Percentiles rank a stretch among this genome's conserved stretches.
Conservation (phyloP, 2,888 invertebrate species). For the Tachina lurida region DNA sequence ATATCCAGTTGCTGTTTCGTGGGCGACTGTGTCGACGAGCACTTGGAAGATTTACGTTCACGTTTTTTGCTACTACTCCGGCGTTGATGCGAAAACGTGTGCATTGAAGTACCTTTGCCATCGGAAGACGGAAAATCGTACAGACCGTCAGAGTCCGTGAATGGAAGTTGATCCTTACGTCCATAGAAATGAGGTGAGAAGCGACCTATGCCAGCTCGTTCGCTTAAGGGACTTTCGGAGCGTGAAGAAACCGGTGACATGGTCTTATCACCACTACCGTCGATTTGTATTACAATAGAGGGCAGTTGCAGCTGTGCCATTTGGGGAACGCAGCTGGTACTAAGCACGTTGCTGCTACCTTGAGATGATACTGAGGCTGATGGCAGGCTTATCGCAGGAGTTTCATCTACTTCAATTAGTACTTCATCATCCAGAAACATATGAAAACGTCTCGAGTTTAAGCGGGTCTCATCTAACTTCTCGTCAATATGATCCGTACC, state of each 20-base stretch:
- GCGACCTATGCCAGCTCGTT: slow-evolving; percentile 87
- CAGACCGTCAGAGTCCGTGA: slow-evolving; percentile 91
- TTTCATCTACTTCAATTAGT: slow-evolving; percentile 76
- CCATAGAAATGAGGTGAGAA: slow-evolving; percentile 90
- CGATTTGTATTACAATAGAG: slow-evolving; percentile 85
- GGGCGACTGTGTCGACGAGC: slow-evolving; percentile 76
- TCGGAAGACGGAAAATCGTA: slow-evolving; percentile 92
- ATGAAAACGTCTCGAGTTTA: slow-evolving; percentile 71
- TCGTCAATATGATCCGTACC: slow-evolving; percentile 89
- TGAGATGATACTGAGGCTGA: slow-evolving; percentile 74
- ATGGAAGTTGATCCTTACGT: slow-evolving; percentile 86
- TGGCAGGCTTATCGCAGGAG: slow-evolving; percentile 66
- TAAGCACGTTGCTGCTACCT: slow-evolving; percentile 77
- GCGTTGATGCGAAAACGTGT: slow-evolving; percentile 84
- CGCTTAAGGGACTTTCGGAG: slow-evolving; percentile 91
- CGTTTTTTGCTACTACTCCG: slow-evolving; percentile 86
- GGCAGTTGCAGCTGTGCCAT: slow-evolving; percentile 85
- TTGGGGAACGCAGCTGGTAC: slow-evolving; percentile 83
- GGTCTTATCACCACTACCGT: slow-evolving; percentile 84
- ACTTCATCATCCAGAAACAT: slow-evolving; percentile 75
- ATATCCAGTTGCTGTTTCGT: slow-evolving; percentile 86
- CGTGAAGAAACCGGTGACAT: slow-evolving; percentile 90
- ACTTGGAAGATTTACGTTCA: slow-evolving; percentile 85
- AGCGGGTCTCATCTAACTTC: slow-evolving; percentile 84
- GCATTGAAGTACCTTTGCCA: slow-evolving; percentile 83